Base-by-base conservation (phyloP, 2,113 vertebrate genomes). In the Centropristis striata region DNA sequence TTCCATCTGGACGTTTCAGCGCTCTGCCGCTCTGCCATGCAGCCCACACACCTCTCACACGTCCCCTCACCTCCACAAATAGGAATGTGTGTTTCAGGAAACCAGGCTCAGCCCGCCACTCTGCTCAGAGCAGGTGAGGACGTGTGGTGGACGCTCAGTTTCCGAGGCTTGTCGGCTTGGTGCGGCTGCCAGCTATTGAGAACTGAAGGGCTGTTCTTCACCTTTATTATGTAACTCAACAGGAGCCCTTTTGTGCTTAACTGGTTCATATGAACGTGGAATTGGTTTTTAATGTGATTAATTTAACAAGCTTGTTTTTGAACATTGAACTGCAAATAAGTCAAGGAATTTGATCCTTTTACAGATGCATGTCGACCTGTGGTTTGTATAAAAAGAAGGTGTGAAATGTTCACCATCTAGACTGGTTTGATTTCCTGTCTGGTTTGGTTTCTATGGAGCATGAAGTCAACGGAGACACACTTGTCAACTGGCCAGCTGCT, bases 21-120 rank as follows among this genome's bases (percentile, higher is more conserved):
- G 54, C 47, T 27, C 84, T 68, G 85, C 83, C n/a, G n/a, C 76
- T 61, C 87, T 58, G 84, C 80, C 77, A 72, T 69, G 86, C 83
- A 81, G 86, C 83, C 84, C 91, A 92, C 92, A 86, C 89, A 87
- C 83, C 86, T 91, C 86, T 83, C 78, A 87, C 80, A 87, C 77
- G 50, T 84, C 88, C 90, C 36, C 67, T 93, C 88, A 87, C 88
- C 87, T 93, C 71, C 79, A 86, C 87, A 92, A 93, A 94, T 93
- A 85, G 90, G 86, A 91, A 90, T 86, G 86, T 92, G 87, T 93
- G 94, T 94, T 94, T 89, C 91, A 90, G 91, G 91, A 94, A 94
- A 86, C 80, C 74, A 71, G 72, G 60, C 81, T 83, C 78, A 86
- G 90, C 71, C 75, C 42, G 27, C 66, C 80, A 83, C 85, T 80